Evolutionary conservation across 2,888 invertebrate genomes (phyloP), one percentile per base, ranked within the genome.

Genomic region (Agriopis leucophaearia): DNA sequence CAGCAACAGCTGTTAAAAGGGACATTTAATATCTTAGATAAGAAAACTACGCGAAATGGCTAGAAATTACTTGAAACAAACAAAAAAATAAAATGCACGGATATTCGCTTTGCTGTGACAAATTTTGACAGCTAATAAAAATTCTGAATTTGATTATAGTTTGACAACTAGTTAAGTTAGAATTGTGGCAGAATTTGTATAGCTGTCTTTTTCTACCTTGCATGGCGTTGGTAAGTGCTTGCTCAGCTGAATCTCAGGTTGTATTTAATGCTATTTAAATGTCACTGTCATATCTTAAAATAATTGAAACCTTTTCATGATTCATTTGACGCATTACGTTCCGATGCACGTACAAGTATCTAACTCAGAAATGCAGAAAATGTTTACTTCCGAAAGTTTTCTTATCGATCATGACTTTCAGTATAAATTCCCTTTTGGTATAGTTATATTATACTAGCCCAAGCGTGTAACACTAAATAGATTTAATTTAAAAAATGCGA

Each of bases 61-160:
- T 82, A 85, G 82, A 86, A 86, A 84, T 44, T 86, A 86, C 78
- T 81, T 84, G 86, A 88, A 91, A 90, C 88, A 91, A 92, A 91
- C 90, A 92, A 90, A 91, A 92, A 92, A 92, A 86, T 90, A 91
- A 91, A 92, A 88, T 90, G 87, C 85, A 85, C 83, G 84, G 82
- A 87, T 81, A 86, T 85, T 80, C 85, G 85, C 85, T 85, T 75
- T 81, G 79, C 82, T 86, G 74, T 81, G 79, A 83, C 84, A 83
- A 82, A 74, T 66, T 66, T 64, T 75, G 75, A 72, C 84, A 85
- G 87, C 84, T 84, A 78, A 72, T 54, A 73, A 59, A 73, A 73
- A 75, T 66, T 75, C 59, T 45, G n/a, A 56, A 47, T 69, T 38
- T 62, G 72, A 65, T 68, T 59, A 52, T 0, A 59, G 38, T 58